Conservation (phyloP, 2,888 invertebrate genomes). For the Cremastinae sp. region DNA sequence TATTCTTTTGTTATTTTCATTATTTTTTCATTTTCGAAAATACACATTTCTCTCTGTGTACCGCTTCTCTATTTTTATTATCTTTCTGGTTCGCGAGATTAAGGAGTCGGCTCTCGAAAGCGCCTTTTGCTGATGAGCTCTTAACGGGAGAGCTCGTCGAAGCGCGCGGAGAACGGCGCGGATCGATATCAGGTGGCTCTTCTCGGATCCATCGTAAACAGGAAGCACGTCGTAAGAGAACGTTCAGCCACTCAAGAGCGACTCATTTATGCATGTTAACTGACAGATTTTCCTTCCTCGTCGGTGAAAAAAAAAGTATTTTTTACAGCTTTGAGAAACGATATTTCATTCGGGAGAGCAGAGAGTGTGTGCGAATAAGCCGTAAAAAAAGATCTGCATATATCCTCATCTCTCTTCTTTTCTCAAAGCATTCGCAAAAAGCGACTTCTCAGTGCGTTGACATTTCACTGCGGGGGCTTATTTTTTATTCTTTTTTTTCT, state of each 20-base stretch:
- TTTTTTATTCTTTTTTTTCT: too few relatives aligned
- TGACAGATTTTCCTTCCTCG: slow-evolving; percentile 3
- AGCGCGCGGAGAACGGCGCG: slow-evolving; percentile 74
- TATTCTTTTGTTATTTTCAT: not conserved
- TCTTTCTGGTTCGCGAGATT: slow-evolving; percentile 51
- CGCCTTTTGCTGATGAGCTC: slow-evolving; percentile 67
- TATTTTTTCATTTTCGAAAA: too few relatives aligned
- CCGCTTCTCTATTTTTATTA: not conserved
- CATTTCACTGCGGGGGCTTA: too few relatives aligned
- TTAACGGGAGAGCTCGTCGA: slow-evolving; percentile 71
- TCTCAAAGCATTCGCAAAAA: too few relatives aligned
- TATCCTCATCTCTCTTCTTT: too few relatives aligned
- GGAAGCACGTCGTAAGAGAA: not conserved
- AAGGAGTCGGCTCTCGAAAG: slow-evolving; percentile 53
- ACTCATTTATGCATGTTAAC: not conserved
- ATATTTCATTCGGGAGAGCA: not conserved
- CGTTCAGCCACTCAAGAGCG: slow-evolving; percentile 10
- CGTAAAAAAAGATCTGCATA: too few relatives aligned
- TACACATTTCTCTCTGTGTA: too few relatives aligned
- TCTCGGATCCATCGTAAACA: slow-evolving; percentile 63
- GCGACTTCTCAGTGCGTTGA: too few relatives aligned
- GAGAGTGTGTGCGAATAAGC: too few relatives aligned
- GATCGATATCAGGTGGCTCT: slow-evolving; percentile 78
- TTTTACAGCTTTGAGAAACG: not conserved
- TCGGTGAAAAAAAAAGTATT: not conserved